phyloP scores from a whole-genome alignment of 2,797 vertebrate species.

The Thripadectes ignobilis region DNA sequence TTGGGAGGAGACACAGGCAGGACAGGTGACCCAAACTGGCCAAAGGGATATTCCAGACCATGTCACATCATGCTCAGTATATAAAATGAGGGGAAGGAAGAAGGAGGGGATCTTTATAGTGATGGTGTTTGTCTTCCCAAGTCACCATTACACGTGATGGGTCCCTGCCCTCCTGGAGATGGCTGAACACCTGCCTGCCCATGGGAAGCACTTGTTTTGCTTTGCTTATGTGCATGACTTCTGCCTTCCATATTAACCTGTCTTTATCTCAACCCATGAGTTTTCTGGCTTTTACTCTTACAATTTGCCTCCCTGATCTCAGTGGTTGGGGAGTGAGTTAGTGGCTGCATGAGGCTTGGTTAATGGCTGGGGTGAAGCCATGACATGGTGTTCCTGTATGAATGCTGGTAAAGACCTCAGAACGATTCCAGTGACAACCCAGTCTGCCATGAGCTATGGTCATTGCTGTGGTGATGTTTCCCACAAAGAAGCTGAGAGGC shows the following conservation, averaged over 20 bases:
- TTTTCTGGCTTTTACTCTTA: background rate
- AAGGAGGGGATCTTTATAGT: background rate
- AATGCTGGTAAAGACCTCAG: background rate
- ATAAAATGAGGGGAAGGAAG: background rate
- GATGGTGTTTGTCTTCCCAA: background rate
- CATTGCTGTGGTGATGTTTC: background rate
- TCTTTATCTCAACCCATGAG: background rate
- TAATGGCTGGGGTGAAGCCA: background rate
- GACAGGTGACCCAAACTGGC: background rate
- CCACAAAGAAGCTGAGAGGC: background rate
- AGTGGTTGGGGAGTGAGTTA: background rate
- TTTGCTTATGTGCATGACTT: background rate
- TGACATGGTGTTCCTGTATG: background rate
- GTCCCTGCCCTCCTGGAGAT: too few species aligned
- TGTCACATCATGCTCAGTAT: too few species aligned
- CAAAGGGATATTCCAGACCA: background rate
- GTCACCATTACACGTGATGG: too few species aligned
- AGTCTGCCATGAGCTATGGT: background rate
- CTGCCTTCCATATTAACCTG: background rate
- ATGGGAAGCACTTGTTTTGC: background rate
- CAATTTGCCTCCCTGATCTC: background rate
- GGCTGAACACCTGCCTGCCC: background rate
- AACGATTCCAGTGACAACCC: background rate
- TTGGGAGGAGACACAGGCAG: background rate
- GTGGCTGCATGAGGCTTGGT: background rate